phyloP scores from a whole-genome alignment of 2,888 invertebrate genomes.

The Dasysyrphus tricinctus region DNA sequence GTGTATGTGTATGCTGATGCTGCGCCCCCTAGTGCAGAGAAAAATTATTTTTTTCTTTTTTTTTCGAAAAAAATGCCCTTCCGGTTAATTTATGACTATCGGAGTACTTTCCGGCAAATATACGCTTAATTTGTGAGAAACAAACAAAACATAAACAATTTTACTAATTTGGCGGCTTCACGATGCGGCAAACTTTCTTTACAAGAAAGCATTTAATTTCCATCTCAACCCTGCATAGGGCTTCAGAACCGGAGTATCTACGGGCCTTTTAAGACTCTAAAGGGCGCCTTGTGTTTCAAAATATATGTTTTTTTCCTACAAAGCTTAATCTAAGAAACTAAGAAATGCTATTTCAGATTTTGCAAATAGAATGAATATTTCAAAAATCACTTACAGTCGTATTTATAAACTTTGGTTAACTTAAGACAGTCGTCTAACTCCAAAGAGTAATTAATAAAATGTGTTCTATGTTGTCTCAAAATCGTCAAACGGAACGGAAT shows the following conservation, averaged over 20 bases:
- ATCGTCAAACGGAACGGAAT: too few species aligned
- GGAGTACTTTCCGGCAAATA: conserved; percentile 56
- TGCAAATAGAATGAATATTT: too few species aligned
- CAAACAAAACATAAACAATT: conserved; percentile 68
- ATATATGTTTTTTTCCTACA: neutral
- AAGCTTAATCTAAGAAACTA: too few species aligned
- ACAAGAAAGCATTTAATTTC: conserved; percentile 36
- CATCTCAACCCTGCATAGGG: neutral
- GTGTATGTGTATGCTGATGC: neutral
- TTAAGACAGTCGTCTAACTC: too few species aligned
- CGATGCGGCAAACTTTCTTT: conserved; percentile 48
- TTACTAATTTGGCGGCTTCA: conserved; percentile 63
- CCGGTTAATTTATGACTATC: conserved; percentile 68
- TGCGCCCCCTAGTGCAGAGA: neutral
- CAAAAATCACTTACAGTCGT: too few species aligned
- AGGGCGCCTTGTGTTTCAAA: neutral
- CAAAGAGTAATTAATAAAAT: too few species aligned
- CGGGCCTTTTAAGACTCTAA: neutral
- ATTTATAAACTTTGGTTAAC: too few species aligned
- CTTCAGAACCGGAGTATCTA: neutral
- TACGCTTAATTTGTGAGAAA: conserved; percentile 70
- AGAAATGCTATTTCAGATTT: too few species aligned
- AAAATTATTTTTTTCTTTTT: neutral
- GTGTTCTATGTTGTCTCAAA: too few species aligned
- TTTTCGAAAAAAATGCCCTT: conserved; percentile 41